phyloP scores from a whole-genome alignment of 2,888 invertebrate species.

The Uropetala carovei region DNA sequence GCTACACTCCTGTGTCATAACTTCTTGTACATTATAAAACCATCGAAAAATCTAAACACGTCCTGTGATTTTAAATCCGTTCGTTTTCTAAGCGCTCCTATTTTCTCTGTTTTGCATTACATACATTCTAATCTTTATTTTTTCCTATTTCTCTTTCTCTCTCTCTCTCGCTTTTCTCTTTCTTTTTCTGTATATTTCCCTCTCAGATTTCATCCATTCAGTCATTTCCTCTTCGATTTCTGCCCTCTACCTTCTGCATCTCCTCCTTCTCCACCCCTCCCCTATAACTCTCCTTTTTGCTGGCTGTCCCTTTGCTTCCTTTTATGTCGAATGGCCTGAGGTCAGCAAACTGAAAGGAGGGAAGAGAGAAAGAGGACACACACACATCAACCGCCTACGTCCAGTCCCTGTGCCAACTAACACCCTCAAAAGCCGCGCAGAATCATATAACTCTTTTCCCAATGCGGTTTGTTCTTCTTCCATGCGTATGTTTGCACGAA shows the following conservation, averaged over 20 bases:
- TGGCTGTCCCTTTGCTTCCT: neutral
- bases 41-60: too few species aligned
- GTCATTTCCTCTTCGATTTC: neutral
- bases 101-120: neutral
- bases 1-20: too few species aligned
- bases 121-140: neutral
- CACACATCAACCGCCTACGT: neutral
- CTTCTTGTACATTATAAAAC: too few species aligned
- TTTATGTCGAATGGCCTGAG: neutral
- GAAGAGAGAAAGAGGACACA: neutral
- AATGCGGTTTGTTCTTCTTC: neutral
- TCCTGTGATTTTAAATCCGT: too few species aligned
- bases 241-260: too few species aligned
- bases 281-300: neutral
- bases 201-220: neutral
- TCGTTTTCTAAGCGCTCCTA: too few species aligned
- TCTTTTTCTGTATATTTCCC: neutral
- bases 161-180: neutral
- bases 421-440: conserved; percentile 41
- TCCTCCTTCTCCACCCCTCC: neutral
- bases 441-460: neutral
- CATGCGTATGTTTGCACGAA: neutral
- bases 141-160: neutral
- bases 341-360: neutral
- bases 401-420: conserved; percentile 38